Conservation (phyloP, 2,797 vertebrate genomes). For the Poliocrania exsul region DNA sequence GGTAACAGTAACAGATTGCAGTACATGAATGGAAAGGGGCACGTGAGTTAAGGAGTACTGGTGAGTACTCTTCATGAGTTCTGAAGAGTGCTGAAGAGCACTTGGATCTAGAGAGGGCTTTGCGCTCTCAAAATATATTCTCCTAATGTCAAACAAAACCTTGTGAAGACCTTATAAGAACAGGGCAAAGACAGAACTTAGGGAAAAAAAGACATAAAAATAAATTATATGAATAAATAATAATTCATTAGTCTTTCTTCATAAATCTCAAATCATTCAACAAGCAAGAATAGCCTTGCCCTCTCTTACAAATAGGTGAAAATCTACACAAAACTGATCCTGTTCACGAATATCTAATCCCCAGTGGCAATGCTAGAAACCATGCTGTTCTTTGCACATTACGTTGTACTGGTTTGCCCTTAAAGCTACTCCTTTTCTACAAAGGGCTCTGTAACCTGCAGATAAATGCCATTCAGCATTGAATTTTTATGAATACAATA, state of each 20-base stretch:
- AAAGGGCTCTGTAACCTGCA: background rate
- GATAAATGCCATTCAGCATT: background rate
- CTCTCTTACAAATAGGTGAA: background rate
- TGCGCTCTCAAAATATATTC: background rate
- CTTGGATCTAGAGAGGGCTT: background rate
- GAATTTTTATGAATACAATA: background rate
- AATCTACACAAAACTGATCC: background rate
- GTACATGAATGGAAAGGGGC: background rate
- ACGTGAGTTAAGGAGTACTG: accelerated
- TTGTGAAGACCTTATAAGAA: background rate
- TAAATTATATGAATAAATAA: background rate
- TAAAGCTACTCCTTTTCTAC: background rate
- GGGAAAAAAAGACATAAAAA: background rate
- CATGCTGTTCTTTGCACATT: background rate
- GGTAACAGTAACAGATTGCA: background rate
- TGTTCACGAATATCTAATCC: background rate
- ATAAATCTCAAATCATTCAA: background rate
- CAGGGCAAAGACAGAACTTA: background rate
- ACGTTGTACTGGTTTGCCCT: background rate
- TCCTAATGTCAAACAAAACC: background rate
- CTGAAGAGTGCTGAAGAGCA: background rate
- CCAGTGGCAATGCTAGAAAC: background rate
- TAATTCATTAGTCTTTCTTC: background rate
- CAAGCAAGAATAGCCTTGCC: background rate
- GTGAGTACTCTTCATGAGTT: background rate